phyloP scores from a whole-genome alignment of 2,797 vertebrate genomes.

The Crypturellus tataupa region DNA sequence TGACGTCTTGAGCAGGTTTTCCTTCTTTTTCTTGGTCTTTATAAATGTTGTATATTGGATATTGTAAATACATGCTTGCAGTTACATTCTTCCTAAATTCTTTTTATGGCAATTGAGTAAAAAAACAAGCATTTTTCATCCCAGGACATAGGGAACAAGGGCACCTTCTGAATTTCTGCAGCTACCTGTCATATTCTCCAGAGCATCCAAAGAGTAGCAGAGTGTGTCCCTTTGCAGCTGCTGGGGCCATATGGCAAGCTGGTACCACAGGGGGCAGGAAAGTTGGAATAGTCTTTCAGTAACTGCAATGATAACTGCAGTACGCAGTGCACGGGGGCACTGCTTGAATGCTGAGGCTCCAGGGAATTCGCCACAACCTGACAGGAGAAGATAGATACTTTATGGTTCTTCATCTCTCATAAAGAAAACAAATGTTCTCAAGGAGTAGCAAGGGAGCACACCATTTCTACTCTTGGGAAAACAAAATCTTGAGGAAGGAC shows the following conservation, averaged over 20 bases:
- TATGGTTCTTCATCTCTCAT: neutral
- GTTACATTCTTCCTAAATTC: neutral
- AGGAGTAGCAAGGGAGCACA: neutral
- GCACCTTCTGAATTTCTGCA: neutral
- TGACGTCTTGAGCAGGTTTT: neutral
- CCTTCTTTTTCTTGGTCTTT: neutral
- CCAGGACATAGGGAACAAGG: neutral
- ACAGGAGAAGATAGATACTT: neutral
- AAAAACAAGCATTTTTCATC: neutral
- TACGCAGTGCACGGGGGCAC: fast-evolving
- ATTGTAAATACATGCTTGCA: neutral
- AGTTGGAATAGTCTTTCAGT: neutral
- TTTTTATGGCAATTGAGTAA: neutral
- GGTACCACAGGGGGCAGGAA: neutral
- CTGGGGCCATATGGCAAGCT: neutral
- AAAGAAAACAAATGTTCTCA: neutral
- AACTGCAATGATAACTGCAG: neutral
- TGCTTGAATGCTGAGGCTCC: neutral
- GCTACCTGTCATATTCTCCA: neutral
- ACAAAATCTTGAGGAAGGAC: neutral
- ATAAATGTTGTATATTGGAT: neutral
- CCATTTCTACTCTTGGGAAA: fast-evolving
- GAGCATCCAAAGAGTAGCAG: neutral
- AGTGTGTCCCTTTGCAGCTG: neutral
- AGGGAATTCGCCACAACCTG: neutral